Conservation (phyloP, 2,888 invertebrate genomes). For the Xestia ashworthii region DNA sequence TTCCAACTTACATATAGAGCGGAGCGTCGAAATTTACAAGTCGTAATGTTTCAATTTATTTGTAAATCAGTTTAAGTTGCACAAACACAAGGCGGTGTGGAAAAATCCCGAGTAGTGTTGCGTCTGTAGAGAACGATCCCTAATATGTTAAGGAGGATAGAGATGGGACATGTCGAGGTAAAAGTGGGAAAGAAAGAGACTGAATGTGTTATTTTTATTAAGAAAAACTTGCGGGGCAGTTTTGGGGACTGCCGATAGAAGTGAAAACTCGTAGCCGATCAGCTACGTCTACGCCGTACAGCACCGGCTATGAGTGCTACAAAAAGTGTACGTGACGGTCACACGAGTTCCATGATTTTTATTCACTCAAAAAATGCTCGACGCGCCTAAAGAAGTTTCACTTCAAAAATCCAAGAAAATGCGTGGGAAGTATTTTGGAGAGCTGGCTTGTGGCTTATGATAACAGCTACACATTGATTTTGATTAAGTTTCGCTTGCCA, state of each 20-base stretch:
- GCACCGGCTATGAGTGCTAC: no score
- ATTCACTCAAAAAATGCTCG: no score
- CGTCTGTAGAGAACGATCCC: constrained; percentile 77
- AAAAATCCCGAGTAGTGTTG: constrained; percentile 76
- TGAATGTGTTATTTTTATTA: neutral
- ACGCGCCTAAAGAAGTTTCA: no score
- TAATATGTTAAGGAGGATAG: constrained; percentile 76
- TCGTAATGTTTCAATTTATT: constrained; percentile 74
- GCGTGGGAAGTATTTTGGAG: neutral
- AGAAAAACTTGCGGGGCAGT: no score
- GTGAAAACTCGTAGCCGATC: no score
- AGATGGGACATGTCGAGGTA: constrained; percentile 40
- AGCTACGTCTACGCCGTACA: no score
- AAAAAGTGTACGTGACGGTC: no score
- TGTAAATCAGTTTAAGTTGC: constrained; percentile 72
- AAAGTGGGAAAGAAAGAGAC: neutral
- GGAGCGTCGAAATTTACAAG: constrained; percentile 51
- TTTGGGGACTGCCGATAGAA: no score
- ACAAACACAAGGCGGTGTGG: constrained; percentile 68
- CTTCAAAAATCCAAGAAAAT: neutral
- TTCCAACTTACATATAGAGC: constrained; percentile 48
- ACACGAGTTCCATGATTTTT: no score
- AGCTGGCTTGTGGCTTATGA: neutral
- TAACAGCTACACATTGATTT: neutral
- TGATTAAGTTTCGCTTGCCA: neutral